Evolutionary conservation across 2,888 invertebrate genomes (phyloP).

Genomic region (Pseudolycoriella hygida): DNA sequence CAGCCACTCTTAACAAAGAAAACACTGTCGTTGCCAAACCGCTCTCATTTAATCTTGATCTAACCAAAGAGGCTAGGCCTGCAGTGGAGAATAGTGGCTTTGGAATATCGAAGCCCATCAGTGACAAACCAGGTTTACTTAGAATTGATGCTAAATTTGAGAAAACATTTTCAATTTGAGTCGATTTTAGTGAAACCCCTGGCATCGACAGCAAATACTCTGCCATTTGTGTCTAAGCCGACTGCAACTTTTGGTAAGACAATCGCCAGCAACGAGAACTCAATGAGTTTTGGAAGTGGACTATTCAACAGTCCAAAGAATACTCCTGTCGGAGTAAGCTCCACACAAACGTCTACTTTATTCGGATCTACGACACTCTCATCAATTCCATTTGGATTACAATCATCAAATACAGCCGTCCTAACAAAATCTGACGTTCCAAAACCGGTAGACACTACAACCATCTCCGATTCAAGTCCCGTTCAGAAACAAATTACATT

Average conservation of each 20-base stretch:
- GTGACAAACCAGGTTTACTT: too few species aligned
- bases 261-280: not conserved
- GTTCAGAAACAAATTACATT: not conserved
- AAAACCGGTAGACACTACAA: not conserved
- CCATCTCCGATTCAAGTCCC: not conserved
- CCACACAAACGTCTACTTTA: not conserved
- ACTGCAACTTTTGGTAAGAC: not conserved
- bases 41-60: too few species aligned
- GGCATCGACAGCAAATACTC: not conserved
- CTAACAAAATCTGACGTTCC: not conserved
- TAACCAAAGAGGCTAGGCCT: too few species aligned
- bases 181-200: not conserved
- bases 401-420: not conserved
- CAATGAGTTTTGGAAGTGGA: too few species aligned
- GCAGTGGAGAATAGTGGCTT: too few species aligned
- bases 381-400: not conserved
- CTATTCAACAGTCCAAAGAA: too few species aligned
- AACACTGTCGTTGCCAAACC: too few species aligned
- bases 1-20: too few species aligned
- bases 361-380: not conserved
- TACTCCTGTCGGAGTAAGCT: too few species aligned
- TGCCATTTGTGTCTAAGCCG: not conserved
- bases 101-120: too few species aligned
- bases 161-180: too few species aligned
- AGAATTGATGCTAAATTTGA: too few species aligned